Percentiles rank a stretch among this genome's conserved stretches.
Conservation (phyloP, 2,113 vertebrate genomes). For the Cavia aperea region DNA sequence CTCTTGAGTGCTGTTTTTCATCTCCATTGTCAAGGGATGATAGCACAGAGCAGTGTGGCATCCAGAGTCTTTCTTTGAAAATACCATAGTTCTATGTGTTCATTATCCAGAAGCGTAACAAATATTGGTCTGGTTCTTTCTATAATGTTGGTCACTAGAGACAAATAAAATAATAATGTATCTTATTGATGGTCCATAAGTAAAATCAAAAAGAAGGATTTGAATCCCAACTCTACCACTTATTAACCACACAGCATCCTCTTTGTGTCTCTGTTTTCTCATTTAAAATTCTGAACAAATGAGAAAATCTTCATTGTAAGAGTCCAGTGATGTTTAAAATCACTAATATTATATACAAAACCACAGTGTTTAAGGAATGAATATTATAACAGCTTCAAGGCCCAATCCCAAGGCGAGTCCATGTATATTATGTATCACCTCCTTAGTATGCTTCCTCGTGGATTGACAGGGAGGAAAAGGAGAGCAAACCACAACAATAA, state of each 20-base stretch:
- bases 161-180: not conserved
- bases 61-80: conserved; percentile 3
- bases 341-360: not conserved
- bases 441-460: not conserved
- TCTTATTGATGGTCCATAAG: not conserved
- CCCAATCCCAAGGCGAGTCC: not conserved
- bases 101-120: not conserved
- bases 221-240: not conserved
- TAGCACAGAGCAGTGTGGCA: not conserved
- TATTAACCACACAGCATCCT: not conserved
- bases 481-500: not conserved
- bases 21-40: not conserved
- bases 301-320: not conserved
- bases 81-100: not conserved
- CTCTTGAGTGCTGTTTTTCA: not conserved
- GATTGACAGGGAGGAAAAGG: not conserved
- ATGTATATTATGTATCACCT: not conserved
- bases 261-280: not conserved
- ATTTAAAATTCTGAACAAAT: not conserved
- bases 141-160: not conserved
- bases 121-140: conserved; percentile 3
- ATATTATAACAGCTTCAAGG: not conserved
- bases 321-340: not conserved
- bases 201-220: not conserved
- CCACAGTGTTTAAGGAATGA: not conserved